Percentiles rank a stretch among this genome's conserved stretches.
phyloP scores from a whole-genome alignment of 2,888 invertebrate species.

The Apodemia duryi region DNA sequence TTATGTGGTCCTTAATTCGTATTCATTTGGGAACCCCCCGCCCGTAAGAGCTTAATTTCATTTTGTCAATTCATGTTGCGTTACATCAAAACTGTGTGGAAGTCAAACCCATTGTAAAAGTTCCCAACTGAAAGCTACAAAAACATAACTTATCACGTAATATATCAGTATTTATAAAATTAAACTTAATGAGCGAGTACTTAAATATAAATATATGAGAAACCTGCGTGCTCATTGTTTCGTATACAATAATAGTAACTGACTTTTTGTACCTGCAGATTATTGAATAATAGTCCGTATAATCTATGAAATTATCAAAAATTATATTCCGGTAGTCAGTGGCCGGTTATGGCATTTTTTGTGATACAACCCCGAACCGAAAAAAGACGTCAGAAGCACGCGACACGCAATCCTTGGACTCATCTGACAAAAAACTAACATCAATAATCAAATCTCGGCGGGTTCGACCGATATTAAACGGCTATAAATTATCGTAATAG shows the following conservation, averaged over 20 bases:
- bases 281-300: slow-evolving; percentile 63
- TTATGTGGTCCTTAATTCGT: too few species aligned
- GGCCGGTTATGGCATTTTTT: slow-evolving; percentile 62
- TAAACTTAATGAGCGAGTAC: background rate
- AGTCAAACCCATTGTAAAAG: too few species aligned
- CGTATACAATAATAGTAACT: slow-evolving; percentile 34
- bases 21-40: too few species aligned
- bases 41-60: too few species aligned
- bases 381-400: slow-evolving; percentile 66
- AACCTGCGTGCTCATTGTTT: slow-evolving; percentile 17
- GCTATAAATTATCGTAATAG: slow-evolving; percentile 77
- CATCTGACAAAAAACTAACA: slow-evolving; percentile 56
- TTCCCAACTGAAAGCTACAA: too few species aligned
- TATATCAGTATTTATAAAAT: too few species aligned
- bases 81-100: too few species aligned
- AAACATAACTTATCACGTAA: too few species aligned
- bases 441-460: slow-evolving; percentile 71
- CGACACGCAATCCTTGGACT: slow-evolving; percentile 71
- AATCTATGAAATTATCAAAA: slow-evolving; percentile 77
- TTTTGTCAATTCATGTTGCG: too few species aligned
- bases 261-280: slow-evolving; percentile 58
- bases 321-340: slow-evolving; percentile 78
- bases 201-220: slow-evolving; percentile 13
- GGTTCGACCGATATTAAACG: slow-evolving; percentile 68
- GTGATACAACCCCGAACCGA: slow-evolving; percentile 59